Percentiles rank a stretch among this genome's conserved stretches.
Evolutionary conservation across 2,888 invertebrate species (phyloP).

Genomic region (Chironomus tentans): DNA sequence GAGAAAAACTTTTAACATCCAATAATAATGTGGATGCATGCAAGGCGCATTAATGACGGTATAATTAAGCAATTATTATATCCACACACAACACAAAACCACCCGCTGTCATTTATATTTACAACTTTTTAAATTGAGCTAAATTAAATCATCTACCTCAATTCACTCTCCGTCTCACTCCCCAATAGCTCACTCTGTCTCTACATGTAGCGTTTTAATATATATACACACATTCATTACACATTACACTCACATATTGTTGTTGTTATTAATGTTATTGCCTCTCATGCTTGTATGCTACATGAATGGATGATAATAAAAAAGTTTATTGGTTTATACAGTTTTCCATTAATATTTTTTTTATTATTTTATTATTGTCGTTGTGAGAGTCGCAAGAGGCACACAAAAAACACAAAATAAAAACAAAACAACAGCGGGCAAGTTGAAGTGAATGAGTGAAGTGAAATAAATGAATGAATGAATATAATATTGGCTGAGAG

Average conservation of each 20-base stretch:
- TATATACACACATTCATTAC: background rate
- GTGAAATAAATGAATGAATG: background rate
- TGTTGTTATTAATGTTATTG: too few relatives aligned
- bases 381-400: too few relatives aligned
- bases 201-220: background rate
- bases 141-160: background rate
- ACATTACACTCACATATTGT: too few relatives aligned
- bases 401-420: too few relatives aligned
- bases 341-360: background rate
- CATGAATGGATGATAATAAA: background rate
- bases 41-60: background rate
- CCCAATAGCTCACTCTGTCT: background rate
- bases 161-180: background rate
- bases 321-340: background rate
- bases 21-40: background rate
- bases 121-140: background rate
- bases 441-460: background rate
- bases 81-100: background rate
- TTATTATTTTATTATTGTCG: background rate
- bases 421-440: too few relatives aligned
- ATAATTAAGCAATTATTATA: background rate
- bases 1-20: too few relatives aligned
- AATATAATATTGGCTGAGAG: background rate
- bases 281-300: too few relatives aligned
- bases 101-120: background rate